A percentile compares a stretch with the other conserved stretches of the same genome.
phyloP scores from a whole-genome alignment of 2,797 vertebrate species.

The Pampus argenteus region DNA sequence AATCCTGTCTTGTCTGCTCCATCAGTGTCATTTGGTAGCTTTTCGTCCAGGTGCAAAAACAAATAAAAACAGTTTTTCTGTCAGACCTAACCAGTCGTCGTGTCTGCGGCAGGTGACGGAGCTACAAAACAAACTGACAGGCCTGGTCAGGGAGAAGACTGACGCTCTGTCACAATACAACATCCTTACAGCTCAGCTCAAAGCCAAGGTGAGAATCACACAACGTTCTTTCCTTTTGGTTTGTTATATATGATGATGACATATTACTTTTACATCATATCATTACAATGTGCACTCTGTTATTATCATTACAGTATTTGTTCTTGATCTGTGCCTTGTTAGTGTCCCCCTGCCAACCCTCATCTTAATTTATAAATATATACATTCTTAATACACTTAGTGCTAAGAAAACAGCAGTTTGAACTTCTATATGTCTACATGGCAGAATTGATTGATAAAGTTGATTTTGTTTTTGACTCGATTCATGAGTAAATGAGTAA shows the following conservation, averaged over 20 bases:
- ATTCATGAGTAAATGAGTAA: not conserved
- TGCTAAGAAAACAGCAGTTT: no score
- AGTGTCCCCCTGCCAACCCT: no score
- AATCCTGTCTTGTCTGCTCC: not conserved
- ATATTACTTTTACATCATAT: no score
- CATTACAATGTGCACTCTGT: no score
- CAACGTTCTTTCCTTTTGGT: not conserved
- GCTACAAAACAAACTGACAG: conserved; percentile 40
- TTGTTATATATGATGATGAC: no score
- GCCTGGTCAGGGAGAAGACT: conserved; percentile 61
- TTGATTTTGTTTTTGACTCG: no score
- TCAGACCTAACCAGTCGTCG: conserved; percentile 25
- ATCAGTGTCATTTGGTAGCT: not conserved
- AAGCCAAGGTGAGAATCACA: conserved; percentile 78
- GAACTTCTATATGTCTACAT: no score
- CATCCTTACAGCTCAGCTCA: conserved; percentile 78
- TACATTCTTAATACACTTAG: no score
- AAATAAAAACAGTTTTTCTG: not conserved
- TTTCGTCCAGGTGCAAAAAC: not conserved
- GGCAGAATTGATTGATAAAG: no score
- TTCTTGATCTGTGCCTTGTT: no score
- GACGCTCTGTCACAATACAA: conserved; percentile 58
- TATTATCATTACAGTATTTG: no score
- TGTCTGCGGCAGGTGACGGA: conserved; percentile 65
- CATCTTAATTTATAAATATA: no score